phyloP scores from a whole-genome alignment of 2,797 vertebrate genomes.

The Neopelma chrysocephalum region DNA sequence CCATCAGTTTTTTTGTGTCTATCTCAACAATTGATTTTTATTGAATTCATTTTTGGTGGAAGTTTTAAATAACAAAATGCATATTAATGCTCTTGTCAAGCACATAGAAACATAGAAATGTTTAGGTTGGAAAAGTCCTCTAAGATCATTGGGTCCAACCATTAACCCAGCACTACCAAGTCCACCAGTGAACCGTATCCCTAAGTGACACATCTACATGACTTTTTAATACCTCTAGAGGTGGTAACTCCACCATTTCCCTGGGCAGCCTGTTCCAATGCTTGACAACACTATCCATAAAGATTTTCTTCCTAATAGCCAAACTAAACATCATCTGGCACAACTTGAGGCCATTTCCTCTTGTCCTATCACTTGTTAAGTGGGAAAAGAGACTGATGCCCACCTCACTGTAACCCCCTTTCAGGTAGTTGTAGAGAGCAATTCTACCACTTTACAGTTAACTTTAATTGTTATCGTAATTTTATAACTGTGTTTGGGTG shows the following conservation, averaged over 20 bases:
- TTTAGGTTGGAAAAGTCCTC: not conserved
- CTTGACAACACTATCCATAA: not conserved
- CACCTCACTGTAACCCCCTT: not conserved
- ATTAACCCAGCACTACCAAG: not conserved
- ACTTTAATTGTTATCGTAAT: not conserved
- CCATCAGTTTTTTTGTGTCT: not conserved
- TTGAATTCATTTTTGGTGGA: not conserved
- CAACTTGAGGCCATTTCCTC: not conserved
- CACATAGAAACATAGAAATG: not conserved
- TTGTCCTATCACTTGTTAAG: not conserved
- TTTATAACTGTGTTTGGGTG: not conserved
- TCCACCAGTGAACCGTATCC: not conserved
- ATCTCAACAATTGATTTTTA: not conserved
- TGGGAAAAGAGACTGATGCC: no score
- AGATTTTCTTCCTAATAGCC: not conserved
- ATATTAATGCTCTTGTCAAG: not conserved
- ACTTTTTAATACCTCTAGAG: not conserved
- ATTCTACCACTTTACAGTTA: not conserved
- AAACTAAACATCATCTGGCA: not conserved
- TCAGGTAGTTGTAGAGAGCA: not conserved
- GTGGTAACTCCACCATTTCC: no score
- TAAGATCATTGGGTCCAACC: not conserved
- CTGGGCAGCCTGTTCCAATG: not conserved
- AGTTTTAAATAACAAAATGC: not conserved
- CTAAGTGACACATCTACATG: not conserved